These are phyloP conservation scores for Myiozetetes cayanensis DNA, from an alignment of 2,113 vertebrate species.

Conservation along the genomic window DNA sequence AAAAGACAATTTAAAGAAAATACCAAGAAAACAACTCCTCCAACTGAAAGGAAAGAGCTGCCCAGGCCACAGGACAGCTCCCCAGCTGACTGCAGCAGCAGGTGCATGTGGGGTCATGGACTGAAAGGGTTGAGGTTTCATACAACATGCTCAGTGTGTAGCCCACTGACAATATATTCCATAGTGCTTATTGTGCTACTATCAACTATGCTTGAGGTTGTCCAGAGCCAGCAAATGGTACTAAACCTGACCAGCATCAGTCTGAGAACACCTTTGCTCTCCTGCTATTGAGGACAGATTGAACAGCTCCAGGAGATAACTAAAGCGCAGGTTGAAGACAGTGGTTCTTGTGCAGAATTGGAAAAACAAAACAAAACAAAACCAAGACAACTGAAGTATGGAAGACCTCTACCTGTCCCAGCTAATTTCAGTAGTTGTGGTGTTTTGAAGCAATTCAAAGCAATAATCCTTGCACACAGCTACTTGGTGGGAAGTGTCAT, in stretches of 20 bases:
- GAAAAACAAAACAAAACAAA: not conserved
- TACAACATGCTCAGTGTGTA: not conserved
- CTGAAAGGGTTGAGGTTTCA: accelerated
- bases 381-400: not conserved
- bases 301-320: not conserved
- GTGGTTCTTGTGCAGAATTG: not conserved
- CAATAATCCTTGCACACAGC: not conserved
- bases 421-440: not conserved
- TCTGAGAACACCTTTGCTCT: not conserved
- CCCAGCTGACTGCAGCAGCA: not conserved
- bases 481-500: not conserved
- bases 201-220: not conserved
- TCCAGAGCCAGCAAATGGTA: not conserved
- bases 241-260: not conserved
- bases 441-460: not conserved
- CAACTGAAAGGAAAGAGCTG: not conserved
- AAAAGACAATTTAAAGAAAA: not conserved
- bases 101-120: not conserved
- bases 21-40: not conserved
- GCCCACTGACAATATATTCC: not conserved
- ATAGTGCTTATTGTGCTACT: not conserved
- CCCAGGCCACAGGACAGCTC: not conserved
- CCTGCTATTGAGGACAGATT: not conserved
- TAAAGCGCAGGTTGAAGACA: not conserved
- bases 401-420: not conserved